These are phyloP conservation scores for Drosophila demipolita DNA, from an alignment of 2,888 invertebrate species.

Conservation along the genomic window DNA sequence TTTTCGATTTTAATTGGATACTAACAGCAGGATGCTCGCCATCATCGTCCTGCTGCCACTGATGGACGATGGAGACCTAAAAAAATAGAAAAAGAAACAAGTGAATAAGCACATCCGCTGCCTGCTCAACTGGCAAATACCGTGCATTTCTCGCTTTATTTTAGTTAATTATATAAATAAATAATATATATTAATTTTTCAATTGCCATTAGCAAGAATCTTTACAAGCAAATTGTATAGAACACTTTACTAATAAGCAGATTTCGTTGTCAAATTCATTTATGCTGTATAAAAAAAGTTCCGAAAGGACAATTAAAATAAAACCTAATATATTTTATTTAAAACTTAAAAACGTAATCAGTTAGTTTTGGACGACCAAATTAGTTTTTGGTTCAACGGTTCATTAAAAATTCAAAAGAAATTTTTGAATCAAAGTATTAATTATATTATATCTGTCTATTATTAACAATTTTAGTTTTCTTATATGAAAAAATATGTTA, in stretches of 20 bases:
- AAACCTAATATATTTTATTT: not conserved
- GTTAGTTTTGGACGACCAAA: not conserved
- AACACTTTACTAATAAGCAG: no score
- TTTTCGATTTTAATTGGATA: slow-evolving; percentile 85
- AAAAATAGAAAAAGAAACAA: slow-evolving; percentile 38
- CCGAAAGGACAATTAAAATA: not conserved
- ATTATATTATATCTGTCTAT: not conserved
- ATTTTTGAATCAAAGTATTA: not conserved
- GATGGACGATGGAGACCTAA: slow-evolving; percentile 57
- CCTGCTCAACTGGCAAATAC: slow-evolving; percentile 16
- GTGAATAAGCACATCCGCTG: not conserved
- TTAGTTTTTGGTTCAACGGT: not conserved
- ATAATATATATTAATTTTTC: not conserved
- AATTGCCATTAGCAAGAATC: not conserved
- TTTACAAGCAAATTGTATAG: not conserved
- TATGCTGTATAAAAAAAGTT: not conserved
- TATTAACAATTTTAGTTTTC: not conserved
- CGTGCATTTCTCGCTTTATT: not conserved
- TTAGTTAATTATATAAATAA: not conserved
- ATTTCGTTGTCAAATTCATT: not conserved
- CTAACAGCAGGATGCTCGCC: slow-evolving; percentile 83
- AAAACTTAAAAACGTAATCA: not conserved
- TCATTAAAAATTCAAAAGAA: not conserved
- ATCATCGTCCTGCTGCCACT: slow-evolving; percentile 56
- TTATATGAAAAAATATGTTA: not conserved